Evolutionary conservation across 2,888 invertebrate species (phyloP), one percentile per base, ranked within the genome.

Genomic region (Ennomos erosarius): DNA sequence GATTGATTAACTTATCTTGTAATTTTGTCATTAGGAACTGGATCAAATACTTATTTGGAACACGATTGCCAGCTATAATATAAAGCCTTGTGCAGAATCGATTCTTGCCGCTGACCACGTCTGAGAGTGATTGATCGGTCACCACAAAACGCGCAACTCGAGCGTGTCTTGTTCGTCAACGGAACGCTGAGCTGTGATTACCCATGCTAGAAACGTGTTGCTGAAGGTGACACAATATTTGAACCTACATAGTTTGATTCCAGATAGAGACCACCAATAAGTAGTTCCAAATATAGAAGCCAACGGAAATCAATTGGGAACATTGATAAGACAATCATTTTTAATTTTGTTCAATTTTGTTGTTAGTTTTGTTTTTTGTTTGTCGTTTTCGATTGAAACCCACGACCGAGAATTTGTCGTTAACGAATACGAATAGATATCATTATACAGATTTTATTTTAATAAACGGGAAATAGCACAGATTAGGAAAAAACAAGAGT

Each of bases 111-210:
- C 49, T 65, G 54, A 55, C 60, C 68, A 62, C 43, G 59, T 57
- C 64, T 62, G 5, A 6, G 56, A 60, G 42, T 53, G 70, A 67
- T 67, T 74, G 71, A 73, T 71, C 68, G 64, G 63, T 72, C 70
- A 69, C 69, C 67, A 63, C 55, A 61, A 60, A 46, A 55, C 57
- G 51, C 46, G 45, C 60, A 50, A 65, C 43, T 64, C 65, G 65
- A 67, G 67, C 71, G 68, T 66, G 65, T 50, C 69, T 47, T 35
- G 51, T 53, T 47, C 46, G 46, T 47, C 57, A 46, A 35, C 50
- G 53, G 55, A 61, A 58, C 16, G 1, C 16, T 16, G 26, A 37
- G 40, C 40, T 51, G 49, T 59, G 50, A 63, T 65, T 62, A 61
- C 62, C 49, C 11, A 55, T 53, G 54, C 45, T 46, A 48, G 45